These are phyloP conservation scores for Eleutherodactylus coqui DNA, from an alignment of 2,797 vertebrate species.

Conservation along the genomic window DNA sequence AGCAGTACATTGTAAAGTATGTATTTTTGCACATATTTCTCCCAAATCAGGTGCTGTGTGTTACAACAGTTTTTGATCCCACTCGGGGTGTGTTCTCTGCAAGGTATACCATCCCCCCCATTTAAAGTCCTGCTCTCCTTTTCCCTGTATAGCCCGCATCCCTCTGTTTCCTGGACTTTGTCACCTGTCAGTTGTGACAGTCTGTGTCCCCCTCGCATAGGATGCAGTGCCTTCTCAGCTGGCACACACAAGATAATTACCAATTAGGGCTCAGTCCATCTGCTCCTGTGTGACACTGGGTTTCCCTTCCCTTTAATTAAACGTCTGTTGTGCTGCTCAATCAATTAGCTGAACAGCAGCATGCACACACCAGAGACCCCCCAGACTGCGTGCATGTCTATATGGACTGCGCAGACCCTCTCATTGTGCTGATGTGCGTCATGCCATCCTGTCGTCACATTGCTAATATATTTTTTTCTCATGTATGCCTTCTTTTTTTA, in stretches of 20 bases:
- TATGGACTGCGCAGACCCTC: slow-evolving; percentile 9
- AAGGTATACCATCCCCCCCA: slow-evolving; percentile 22
- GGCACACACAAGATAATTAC: slow-evolving; percentile 57
- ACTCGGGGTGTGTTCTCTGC: background rate
- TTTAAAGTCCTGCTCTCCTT: background rate
- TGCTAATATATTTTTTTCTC: slow-evolving; percentile 1
- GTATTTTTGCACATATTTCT: background rate
- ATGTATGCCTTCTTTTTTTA: background rate
- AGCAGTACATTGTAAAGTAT: background rate
- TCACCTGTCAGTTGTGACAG: slow-evolving; percentile 55
- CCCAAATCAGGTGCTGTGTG: background rate
- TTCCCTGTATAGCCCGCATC: slow-evolving; percentile 29
- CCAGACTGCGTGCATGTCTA: background rate
- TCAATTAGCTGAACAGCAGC: slow-evolving; percentile 54
- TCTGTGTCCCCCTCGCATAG: slow-evolving; percentile 41
- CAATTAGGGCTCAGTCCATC: slow-evolving; percentile 62
- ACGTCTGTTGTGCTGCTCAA: slow-evolving; percentile 56
- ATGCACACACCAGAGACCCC: slow-evolving; percentile 27
- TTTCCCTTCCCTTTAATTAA: slow-evolving; percentile 60
- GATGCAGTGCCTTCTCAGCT: slow-evolving; percentile 56
- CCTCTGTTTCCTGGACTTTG: slow-evolving; percentile 34
- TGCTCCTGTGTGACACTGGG: slow-evolving; percentile 60
- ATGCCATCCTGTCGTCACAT: background rate
- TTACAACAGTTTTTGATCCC: background rate
- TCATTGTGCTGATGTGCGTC: slow-evolving; percentile 30